Conservation (phyloP, 2,113 vertebrate species). For the Dipodomys merriami region DNA sequence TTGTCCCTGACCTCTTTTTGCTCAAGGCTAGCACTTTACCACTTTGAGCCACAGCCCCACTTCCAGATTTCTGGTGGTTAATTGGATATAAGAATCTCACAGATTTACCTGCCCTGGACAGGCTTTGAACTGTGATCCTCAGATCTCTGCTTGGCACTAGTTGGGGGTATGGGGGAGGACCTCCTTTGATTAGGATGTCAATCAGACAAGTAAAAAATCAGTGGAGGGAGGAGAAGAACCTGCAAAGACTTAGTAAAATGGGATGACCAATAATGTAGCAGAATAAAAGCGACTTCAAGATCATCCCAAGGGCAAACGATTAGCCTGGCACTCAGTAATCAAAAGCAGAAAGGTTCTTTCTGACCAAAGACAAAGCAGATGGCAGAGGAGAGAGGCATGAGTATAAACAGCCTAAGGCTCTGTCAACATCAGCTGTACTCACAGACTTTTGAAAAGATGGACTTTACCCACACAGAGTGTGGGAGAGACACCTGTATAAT, state of each 20-base stretch:
- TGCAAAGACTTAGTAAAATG: neutral
- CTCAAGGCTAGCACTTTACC: too few relatives aligned
- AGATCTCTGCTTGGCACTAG: too few relatives aligned
- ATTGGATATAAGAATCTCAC: too few relatives aligned
- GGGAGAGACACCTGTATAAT: conserved; percentile 28
- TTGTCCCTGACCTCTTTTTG: too few relatives aligned
- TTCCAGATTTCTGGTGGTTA: too few relatives aligned
- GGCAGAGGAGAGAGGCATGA: neutral
- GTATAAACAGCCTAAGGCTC: conserved; percentile 35
- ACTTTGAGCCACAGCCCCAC: too few relatives aligned
- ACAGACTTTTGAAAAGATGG: neutral
- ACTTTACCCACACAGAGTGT: conserved; percentile 4
- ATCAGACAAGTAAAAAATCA: neutral
- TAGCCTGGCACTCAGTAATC: neutral
- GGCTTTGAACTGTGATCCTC: too few relatives aligned
- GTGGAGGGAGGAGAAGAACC: neutral
- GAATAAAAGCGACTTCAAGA: neutral
- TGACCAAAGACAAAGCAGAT: conserved; percentile 33
- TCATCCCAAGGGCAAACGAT: neutral
- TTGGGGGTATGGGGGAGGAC: too few relatives aligned
- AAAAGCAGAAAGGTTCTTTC: conserved; percentile 29
- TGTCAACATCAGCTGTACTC: conserved; percentile 56
- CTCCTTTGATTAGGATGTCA: neutral
- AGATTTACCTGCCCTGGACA: too few relatives aligned
- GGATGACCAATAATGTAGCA: neutral